Percentiles rank a stretch among this genome's conserved stretches.
phyloP scores from a whole-genome alignment of 23 tunicate genomes.

The Ascidia mentula region DNA sequence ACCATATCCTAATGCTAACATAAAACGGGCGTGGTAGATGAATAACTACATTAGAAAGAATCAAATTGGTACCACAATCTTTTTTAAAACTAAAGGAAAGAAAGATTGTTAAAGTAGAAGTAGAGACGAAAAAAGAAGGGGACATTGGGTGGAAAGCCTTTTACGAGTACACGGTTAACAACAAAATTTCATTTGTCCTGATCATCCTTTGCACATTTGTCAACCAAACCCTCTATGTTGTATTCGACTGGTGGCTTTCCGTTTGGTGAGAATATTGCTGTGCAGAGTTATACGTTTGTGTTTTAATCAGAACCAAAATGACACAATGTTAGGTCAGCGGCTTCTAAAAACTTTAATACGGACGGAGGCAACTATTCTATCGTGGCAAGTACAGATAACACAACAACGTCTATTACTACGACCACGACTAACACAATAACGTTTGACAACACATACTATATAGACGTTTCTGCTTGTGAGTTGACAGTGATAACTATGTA shows the following conservation, averaged over 20 bases:
- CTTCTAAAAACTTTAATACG: not conserved
- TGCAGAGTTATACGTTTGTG: not conserved
- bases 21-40: too few species aligned
- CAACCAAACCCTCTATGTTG: slow-evolving; percentile 1
- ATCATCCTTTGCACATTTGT: too few species aligned
- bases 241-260: not conserved
- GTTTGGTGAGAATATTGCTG: not conserved
- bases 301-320: not conserved
- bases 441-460: not conserved
- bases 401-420: not conserved
- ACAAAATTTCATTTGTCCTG: too few species aligned
- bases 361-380: not conserved
- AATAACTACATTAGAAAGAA: too few species aligned
- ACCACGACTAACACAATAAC: not conserved
- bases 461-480: not conserved
- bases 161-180: too few species aligned
- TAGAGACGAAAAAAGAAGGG: too few species aligned
- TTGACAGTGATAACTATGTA: too few species aligned
- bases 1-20: too few species aligned
- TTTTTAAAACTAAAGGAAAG: too few species aligned
- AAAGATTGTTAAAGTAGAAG: too few species aligned
- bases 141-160: too few species aligned
- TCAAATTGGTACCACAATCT: too few species aligned
- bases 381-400: not conserved
- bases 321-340: not conserved